Base-by-base conservation (phyloP, 2,888 invertebrate species). In the Tridacna gigas region DNA sequence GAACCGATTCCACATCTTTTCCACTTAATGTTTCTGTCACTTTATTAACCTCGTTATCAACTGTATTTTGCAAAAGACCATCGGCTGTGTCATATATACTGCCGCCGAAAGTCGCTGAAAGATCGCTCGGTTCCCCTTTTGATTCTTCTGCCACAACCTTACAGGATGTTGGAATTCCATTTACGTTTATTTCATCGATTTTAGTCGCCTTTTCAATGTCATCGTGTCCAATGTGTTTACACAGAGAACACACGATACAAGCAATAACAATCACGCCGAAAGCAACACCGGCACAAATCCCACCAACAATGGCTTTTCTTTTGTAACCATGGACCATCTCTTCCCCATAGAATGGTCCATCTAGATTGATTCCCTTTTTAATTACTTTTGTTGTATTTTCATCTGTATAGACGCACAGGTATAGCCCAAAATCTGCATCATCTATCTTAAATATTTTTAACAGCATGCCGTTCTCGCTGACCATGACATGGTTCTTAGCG, bases 311-410 rank as follows among this genome's bases (percentile, higher is more conserved):
- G 18, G 78, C 78, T 60, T 73, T 78, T 71, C 69, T 22, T 48
- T 73, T 78, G 22, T 60, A 69, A 1, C 48, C n/a, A 25, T 61
- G 26, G 0, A 48, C 26, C 11, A 71, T 60, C 45, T 78, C 78
- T n/a, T 51, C 56, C 12, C 78, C 73, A 28, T 78, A 78, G 48
- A 73, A 78, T 9, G 78, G 78, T 18, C 78, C 78, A 25, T 78
- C 78, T n/a, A 61, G 12, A 37, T 77, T 77, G 22, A 78, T 61
- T 22, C 61, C 61, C 25, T 26, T 45, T 63, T 73, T 73, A n/a
- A 73, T 60, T 20, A 63, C 63, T 18, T 25, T 48, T 13, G 61
- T 47, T n/a, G 3, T 9, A n/a, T 63, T 71, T 22, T 22, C 22
- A 20, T 22, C 4, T 48, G 12, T 71, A 47, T 51, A 51, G 51